phyloP scores from a whole-genome alignment of 2,888 invertebrate species.

The Labia minor region DNA sequence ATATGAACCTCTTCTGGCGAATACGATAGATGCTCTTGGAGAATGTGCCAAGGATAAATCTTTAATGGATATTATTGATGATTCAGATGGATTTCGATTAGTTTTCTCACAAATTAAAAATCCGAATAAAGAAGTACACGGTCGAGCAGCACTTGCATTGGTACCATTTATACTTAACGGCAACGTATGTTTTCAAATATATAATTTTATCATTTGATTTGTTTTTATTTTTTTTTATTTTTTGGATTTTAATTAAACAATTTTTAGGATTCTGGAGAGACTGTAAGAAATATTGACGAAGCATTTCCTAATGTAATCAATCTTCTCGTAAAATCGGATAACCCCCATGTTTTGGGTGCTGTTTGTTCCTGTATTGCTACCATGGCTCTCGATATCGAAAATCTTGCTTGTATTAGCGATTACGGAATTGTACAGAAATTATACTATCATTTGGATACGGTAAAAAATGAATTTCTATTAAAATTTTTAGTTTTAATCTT shows the following conservation, averaged over 20 bases:
- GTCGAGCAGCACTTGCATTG: not conserved
- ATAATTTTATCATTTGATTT: too few species aligned
- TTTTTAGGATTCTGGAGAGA: not conserved
- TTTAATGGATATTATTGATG: not conserved
- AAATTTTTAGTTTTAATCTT: too few species aligned
- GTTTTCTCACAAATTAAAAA: not conserved
- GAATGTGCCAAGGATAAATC: constrained; percentile 38
- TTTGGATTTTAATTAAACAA: too few species aligned
- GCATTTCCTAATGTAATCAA: not conserved
- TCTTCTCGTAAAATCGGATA: constrained; percentile 28
- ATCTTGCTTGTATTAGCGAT: constrained; percentile 43
- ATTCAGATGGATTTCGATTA: not conserved
- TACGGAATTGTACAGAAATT: constrained; percentile 40
- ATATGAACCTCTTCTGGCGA: constrained; percentile 36
- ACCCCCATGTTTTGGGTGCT: constrained; percentile 39
- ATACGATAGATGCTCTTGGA: constrained; percentile 40
- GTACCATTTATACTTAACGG: not conserved
- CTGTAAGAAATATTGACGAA: not conserved
- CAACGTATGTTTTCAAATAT: not conserved
- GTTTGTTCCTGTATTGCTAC: constrained; percentile 41
- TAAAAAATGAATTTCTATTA: constrained; percentile 2
- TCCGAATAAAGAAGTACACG: not conserved
- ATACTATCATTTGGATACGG: constrained; percentile 29
- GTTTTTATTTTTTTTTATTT: too few species aligned
- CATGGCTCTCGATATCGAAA: constrained; percentile 42